Evolutionary conservation across 2,888 invertebrate species (phyloP), one percentile per base, ranked within the genome.

Genomic region (Desoria tigrina): DNA sequence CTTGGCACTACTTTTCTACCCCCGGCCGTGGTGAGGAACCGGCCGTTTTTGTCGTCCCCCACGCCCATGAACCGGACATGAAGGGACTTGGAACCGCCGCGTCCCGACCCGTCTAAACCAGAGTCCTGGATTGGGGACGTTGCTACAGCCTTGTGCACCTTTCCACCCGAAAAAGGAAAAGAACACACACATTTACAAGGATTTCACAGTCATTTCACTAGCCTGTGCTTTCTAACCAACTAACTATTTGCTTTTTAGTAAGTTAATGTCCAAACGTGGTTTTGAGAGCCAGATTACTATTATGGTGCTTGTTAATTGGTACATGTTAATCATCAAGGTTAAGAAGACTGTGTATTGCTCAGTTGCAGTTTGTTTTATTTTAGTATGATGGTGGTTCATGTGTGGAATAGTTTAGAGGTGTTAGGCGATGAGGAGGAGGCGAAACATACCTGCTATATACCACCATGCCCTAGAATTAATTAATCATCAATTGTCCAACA

Each of bases 101-200:
- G 53, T 54, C 70, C 70, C 59, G 85, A 84, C 74, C 81, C 81
- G 62, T 85, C 85, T 69, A 86, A 84, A 55, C 84, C 83, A 79
- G 76, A 77, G 67, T 92, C 92, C 81, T 91, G 93, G 71, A 94
- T 93, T 77, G 94, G 93, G 71, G 94, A 93, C 75, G 94, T 93
- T 77, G 93, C 92, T 75, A 93, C 92, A 80, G 90, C 91, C 82
- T 93, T 92, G 84, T 92, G 92, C 74, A 92, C 73, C 76, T 75
- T 70, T 74, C 72, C 62, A 71, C 71, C 74, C 74, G 68, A 45
- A 72, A 74, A 63, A 32, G 65, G 50, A 66, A 27, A 42, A 68
- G 27, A 42, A 68, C 61, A 73, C 65, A 68, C 66, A 69, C 58
- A 65, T 72, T 72, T 68, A 70, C 68, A 71, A 71, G 69, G 67